A percentile compares a stretch with the other conserved stretches of the same genome.
Conservation (phyloP, 2,888 invertebrate species). For the Lypha dubia region DNA sequence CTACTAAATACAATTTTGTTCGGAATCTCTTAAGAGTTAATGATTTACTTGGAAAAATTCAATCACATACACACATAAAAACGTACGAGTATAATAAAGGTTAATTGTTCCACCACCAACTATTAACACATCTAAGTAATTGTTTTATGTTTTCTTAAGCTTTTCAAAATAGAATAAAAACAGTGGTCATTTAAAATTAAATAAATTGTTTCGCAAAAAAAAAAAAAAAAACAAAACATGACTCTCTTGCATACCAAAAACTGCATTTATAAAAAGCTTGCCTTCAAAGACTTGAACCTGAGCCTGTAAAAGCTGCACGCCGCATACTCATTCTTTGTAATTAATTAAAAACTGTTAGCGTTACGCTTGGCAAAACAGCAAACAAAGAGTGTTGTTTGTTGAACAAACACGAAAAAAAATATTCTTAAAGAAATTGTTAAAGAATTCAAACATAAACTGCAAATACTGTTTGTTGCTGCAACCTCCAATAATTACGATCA, state of each 20-base stretch:
- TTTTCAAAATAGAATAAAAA: conserved; percentile 16
- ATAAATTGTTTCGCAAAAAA: conserved; percentile 18
- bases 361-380: conserved; percentile 63
- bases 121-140: conserved; percentile 62
- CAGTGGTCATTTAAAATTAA: conserved; percentile 35
- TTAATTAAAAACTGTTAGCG: conserved; percentile 71
- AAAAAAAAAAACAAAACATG: conserved; percentile 38
- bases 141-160: conserved; percentile 21
- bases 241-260: conserved; percentile 58
- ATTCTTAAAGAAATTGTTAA: conserved; percentile 37
- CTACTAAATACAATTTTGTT: conserved; percentile 17
- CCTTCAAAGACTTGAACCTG: conserved; percentile 5
- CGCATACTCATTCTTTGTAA: conserved; percentile 68
- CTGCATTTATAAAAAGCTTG: conserved; percentile 54
- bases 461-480: conserved; percentile 18
- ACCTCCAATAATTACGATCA: conserved; percentile 60
- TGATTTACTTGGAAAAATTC: conserved; percentile 60
- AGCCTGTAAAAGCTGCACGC: conserved; percentile 19
- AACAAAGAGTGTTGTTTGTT: conserved; percentile 22
- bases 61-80: background rate
- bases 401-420: conserved; percentile 16
- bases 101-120: conserved; percentile 57
- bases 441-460: conserved; percentile 11
- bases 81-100: conserved; percentile 36
- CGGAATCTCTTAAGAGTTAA: conserved; percentile 40